Evolutionary conservation across 2,797 vertebrate genomes (phyloP), one percentile per base, ranked within the genome.

Genomic region (Peromyscus melanophrys): DNA sequence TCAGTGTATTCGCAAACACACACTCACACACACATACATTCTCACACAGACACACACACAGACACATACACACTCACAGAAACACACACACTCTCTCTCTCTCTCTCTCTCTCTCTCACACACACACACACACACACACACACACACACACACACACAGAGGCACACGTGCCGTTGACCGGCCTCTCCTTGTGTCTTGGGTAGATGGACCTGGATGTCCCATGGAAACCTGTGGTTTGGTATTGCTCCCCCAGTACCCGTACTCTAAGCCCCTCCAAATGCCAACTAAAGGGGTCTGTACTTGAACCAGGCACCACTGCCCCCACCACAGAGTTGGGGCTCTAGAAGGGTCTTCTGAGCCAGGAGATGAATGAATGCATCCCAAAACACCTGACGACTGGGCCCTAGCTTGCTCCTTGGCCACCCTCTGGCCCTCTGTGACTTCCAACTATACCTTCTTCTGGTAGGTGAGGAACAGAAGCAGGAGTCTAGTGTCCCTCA

Each of bases 371-470:
- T 31, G n/a, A 25, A 17, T 43, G 2, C 46, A 69, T 67, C 27
- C 63, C 34, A 19, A 34, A 49, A 76, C 78, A 37, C 61, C 61
- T 40, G 43, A 71, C 21, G 46, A 82, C 88, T 96, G n/a, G 61
- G 81, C 84, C 73, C 93, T 46, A 37, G 17, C 76, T 37, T 9
- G 7, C 82, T 76, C 46, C 69, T 76, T 83, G 65, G 59, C 40
- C 14, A 21, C 16, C 31, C 37, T 83, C 89, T 19, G 63, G 19
- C 31, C 40, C 34, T 92, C 9, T 0, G 37, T 43, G 57, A 55
- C 90, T 82, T 92, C 9, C 1, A 12, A 77, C 61, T 71, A 4
- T 19, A 1, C 98, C 37, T 63, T 11, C 81, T 82, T 78, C 84
- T 12, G 81, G 31, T 34, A 40, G 43, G 59, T 8, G 61, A 46